phyloP scores from a whole-genome alignment of 2,113 vertebrate species.

The Mustela nigripes region DNA sequence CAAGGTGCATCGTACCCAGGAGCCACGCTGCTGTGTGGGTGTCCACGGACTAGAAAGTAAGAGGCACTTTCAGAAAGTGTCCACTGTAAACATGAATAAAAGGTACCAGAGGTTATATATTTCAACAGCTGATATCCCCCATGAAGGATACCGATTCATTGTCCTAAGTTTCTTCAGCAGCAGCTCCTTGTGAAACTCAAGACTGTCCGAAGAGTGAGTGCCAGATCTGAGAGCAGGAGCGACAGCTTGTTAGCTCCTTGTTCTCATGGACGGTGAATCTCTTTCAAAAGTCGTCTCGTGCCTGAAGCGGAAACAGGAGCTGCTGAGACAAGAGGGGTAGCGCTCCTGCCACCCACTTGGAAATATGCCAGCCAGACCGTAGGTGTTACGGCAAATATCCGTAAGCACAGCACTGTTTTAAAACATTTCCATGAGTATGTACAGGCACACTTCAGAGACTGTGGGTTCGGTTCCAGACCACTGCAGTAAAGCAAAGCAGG shows the following conservation, averaged over 20 bases:
- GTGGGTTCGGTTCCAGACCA: neutral
- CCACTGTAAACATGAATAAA: neutral
- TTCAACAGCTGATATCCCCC: no score
- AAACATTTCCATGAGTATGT: neutral
- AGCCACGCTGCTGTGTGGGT: rapidly evolving
- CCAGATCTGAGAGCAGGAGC: rapidly evolving
- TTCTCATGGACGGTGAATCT: neutral
- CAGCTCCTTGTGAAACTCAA: neutral
- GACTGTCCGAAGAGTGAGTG: rapidly evolving
- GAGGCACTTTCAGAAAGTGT: neutral
- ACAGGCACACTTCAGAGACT: neutral
- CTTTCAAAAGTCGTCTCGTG: neutral
- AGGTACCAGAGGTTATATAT: neutral
- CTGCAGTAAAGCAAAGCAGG: neutral
- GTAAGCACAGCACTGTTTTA: no score
- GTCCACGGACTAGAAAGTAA: neutral
- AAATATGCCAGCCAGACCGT: neutral
- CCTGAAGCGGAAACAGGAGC: neutral
- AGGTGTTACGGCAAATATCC: neutral
- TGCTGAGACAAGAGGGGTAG: neutral
- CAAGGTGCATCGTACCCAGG: neutral
- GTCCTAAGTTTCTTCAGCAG: neutral
- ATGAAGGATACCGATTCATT: rapidly evolving
- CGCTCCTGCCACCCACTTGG: rapidly evolving
- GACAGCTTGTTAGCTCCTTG: neutral